Conservation (phyloP, 2,888 invertebrate genomes). For the Malachius bipustulatus region DNA sequence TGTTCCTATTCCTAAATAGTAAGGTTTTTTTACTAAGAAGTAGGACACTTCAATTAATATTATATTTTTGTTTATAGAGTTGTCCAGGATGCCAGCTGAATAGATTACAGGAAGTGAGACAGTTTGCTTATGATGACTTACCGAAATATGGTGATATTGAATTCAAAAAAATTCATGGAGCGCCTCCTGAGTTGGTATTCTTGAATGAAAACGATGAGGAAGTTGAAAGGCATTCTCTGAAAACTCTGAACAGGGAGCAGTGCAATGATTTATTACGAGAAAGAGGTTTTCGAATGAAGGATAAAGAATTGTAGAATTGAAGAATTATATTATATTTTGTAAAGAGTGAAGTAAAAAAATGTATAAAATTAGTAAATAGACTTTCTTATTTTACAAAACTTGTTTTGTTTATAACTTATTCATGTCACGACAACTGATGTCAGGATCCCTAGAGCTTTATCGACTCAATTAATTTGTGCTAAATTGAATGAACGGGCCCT, state of each 20-base stretch:
- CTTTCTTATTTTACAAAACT: too few relatives aligned
- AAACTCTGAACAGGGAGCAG: slow-evolving; percentile 45
- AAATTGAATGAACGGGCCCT: too few relatives aligned
- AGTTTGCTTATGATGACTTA: slow-evolving; percentile 56
- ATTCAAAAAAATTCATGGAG: slow-evolving; percentile 55
- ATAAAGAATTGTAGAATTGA: slow-evolving; percentile 11
- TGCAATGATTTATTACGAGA: slow-evolving; percentile 52
- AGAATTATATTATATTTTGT: too few relatives aligned
- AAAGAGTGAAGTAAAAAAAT: too few relatives aligned
- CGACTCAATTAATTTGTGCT: too few relatives aligned
- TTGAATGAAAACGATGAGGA: slow-evolving; percentile 45
- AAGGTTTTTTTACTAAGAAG: too few relatives aligned
- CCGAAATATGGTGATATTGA: slow-evolving; percentile 48
- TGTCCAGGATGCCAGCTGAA: slow-evolving; percentile 58
- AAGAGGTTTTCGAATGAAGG: slow-evolving; percentile 45
- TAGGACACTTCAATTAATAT: background rate
- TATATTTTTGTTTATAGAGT: slow-evolving; percentile 40
- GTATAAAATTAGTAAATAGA: too few relatives aligned
- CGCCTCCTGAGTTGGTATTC: slow-evolving; percentile 50
- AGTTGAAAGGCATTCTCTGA: slow-evolving; percentile 50
- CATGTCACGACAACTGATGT: too few relatives aligned
- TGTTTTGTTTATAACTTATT: too few relatives aligned
- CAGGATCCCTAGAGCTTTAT: too few relatives aligned
- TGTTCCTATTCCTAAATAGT: too few relatives aligned
- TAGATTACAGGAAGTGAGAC: slow-evolving; percentile 51